Percentiles rank a stretch among this genome's conserved stretches.
These are phyloP conservation scores for Hyppa rectilinea DNA, from an alignment of 2,888 invertebrate species.

Conservation along the genomic window DNA sequence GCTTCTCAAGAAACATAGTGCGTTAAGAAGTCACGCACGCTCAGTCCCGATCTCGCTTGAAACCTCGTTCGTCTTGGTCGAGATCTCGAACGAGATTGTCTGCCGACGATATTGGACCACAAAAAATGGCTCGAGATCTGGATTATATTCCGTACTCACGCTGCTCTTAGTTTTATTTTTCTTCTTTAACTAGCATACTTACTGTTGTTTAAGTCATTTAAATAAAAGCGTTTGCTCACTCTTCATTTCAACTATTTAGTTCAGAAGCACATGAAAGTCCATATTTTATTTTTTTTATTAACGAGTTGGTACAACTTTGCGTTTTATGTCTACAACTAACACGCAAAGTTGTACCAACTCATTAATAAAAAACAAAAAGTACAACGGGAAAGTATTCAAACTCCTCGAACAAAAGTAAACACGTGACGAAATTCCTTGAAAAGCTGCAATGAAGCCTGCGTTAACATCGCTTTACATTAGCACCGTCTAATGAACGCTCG, in stretches of 20 bases:
- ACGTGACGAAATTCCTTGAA: slow-evolving; percentile 38
- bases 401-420: slow-evolving; percentile 6
- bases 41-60: neutral
- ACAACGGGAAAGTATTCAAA: slow-evolving; percentile 12
- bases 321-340: too few relatives aligned
- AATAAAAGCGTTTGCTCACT: neutral
- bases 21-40: neutral
- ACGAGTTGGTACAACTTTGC: too few relatives aligned
- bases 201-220: neutral
- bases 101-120: neutral
- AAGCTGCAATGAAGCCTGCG: slow-evolving; percentile 27
- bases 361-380: slow-evolving; percentile 8
- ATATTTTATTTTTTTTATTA: too few relatives aligned
- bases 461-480: slow-evolving; percentile 41
- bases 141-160: neutral
- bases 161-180: neutral
- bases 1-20: neutral
- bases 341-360: neutral
- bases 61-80: neutral
- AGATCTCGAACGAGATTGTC: neutral
- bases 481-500: slow-evolving; percentile 32
- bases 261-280: too few relatives aligned
- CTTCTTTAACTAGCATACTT: too few relatives aligned
- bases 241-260: neutral
- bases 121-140: neutral